Base-by-base conservation (phyloP, 2,113 vertebrate species). In the Asarcornis scutulata region DNA sequence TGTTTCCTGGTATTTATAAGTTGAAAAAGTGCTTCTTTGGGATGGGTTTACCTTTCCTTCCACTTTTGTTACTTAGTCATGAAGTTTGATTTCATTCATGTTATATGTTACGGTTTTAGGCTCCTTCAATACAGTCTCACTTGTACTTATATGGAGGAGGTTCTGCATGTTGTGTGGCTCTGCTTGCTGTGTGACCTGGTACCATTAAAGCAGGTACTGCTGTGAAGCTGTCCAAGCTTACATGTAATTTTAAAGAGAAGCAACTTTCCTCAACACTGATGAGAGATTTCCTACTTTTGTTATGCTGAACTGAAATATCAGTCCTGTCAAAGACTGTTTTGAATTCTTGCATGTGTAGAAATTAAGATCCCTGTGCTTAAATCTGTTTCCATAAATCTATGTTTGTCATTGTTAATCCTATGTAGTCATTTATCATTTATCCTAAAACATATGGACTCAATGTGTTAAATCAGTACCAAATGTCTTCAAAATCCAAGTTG, bases 401-500 rank as follows among this genome's bases (percentile, higher is more conserved):
- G 72, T 92, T 53, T 90, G 40, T 86, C 64, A 34, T 22, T 52
- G 9, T 83, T 71, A 31, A 48, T 66, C 42, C 79, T 67, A 17
- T 4, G 10, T 29, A 62, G 18, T 42, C 38, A 5, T 68, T 89
- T 82, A 64, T 88, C 58, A 78, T 88, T 84, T 81, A 67, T 89
- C 60, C 66, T 59, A 29, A 73, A 84, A 71, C 13, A 20, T 40
- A 32, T 1, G 1, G 36, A 62, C 7, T 2, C 17, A n/a, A 22
- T 44, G 62, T 77, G 95, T 91, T 38, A 42, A 32, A 68, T 89
- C 60, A 53, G 29, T 75, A 53, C 62, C 62, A 87, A 68, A 46
- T 68, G 56, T 34, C 25, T 89, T 89, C 36, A 74, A 79, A 95
- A 91, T 81, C 38, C 52, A 59, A 63, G 80, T 62, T 83, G 67